Evolutionary conservation across 2,888 invertebrate species (phyloP).

Genomic region (Sabatieria punctata): DNA sequence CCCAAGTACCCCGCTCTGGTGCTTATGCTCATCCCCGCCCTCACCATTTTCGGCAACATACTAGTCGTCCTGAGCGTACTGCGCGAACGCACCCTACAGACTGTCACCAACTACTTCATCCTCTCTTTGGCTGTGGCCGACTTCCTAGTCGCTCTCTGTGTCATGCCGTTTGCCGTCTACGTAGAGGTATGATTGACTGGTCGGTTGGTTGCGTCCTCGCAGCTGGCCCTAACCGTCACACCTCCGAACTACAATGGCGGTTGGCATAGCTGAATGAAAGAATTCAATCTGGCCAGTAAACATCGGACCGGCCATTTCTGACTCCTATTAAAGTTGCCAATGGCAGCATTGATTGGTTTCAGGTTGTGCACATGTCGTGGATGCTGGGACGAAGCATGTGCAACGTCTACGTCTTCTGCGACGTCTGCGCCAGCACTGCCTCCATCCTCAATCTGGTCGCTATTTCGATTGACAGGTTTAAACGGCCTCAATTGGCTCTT

Average conservation of each 20-base stretch:
- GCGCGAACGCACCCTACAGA: conserved; percentile 72
- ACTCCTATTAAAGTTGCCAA: neutral
- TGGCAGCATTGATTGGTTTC: conserved; percentile 9
- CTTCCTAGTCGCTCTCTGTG: conserved; percentile 83
- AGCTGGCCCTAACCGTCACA: too few relatives aligned
- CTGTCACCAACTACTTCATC: conserved; percentile 94
- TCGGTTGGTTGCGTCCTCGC: too few relatives aligned
- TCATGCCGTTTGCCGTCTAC: conserved; percentile 98
- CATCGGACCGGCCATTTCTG: neutral
- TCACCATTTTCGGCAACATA: conserved; percentile 89
- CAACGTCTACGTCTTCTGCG: conserved; percentile 93
- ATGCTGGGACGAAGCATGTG: conserved; percentile 72
- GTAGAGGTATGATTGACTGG: conserved; percentile 88
- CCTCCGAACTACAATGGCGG: too few relatives aligned
- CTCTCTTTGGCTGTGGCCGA: conserved; percentile 90
- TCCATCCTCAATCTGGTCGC: conserved; percentile 94
- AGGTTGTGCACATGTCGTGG: conserved; percentile 45
- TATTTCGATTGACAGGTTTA: conserved; percentile 91
- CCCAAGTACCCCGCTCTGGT: too few relatives aligned
- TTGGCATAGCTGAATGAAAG: too few relatives aligned
- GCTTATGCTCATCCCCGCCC: conserved; percentile 71
- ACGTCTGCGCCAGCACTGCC: conserved; percentile 89
- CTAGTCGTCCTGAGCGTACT: conserved; percentile 87
- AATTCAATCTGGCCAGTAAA: neutral
- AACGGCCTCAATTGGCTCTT: too few relatives aligned